These are phyloP conservation scores for Hiodon alosoides DNA, from an alignment of 2,113 vertebrate species.

Conservation along the genomic window DNA sequence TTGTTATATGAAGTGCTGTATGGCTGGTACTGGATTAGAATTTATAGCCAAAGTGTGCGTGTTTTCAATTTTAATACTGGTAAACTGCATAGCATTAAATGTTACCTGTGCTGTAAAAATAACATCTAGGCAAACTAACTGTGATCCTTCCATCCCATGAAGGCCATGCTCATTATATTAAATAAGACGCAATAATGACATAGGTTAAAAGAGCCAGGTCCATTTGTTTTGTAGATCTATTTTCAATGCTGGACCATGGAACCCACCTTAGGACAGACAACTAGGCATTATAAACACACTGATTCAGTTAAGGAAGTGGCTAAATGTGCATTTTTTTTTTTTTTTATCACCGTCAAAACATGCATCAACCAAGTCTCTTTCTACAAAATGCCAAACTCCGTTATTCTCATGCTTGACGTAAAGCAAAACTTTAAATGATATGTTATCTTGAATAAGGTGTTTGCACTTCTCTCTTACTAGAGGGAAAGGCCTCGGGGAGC, in stretches of 20 bases:
- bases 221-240: no score
- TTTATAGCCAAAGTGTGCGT: neutral
- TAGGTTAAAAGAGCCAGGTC: no score
- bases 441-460: neutral
- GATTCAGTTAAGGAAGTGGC: conserved; percentile 5
- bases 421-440: neutral
- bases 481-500: neutral
- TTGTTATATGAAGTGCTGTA: neutral
- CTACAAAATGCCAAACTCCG: conserved; percentile 31
- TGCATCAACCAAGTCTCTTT: conserved; percentile 34
- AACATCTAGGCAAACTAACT: neutral
- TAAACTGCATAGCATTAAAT: neutral
- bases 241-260: neutral
- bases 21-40: neutral
- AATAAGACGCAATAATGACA: no score
- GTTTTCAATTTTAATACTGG: neutral
- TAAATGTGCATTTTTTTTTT: conserved; percentile 23
- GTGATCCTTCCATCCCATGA: neutral
- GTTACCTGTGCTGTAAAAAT: neutral
- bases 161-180: neutral
- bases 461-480: neutral
- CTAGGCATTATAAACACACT: neutral
- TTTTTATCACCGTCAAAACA: conserved; percentile 35
- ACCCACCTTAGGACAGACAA: neutral
- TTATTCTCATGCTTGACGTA: neutral